phyloP scores from a whole-genome alignment of 2,113 vertebrate species.

The Xenus cinereus region DNA sequence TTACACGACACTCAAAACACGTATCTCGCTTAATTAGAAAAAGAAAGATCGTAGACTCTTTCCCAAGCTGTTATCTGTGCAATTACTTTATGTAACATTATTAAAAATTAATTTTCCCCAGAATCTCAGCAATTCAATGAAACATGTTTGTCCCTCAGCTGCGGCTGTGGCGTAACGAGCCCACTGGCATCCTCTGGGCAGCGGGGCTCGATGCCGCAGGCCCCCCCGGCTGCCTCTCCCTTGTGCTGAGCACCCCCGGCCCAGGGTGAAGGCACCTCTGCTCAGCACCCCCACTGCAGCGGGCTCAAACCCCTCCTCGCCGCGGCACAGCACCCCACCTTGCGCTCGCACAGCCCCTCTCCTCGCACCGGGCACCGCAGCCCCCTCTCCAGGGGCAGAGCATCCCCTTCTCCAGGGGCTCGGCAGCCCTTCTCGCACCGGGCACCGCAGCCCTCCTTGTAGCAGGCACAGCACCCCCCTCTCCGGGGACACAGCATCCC shows the following conservation, averaged over 20 bases:
- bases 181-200: neutral
- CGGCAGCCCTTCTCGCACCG: neutral
- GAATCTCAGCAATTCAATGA: neutral
- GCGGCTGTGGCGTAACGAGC: neutral
- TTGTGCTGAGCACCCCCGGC: neutral
- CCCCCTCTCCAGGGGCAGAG: neutral
- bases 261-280: neutral
- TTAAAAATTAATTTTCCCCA: slow-evolving; percentile 60
- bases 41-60: slow-evolving; percentile 9
- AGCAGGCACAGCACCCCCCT: neutral
- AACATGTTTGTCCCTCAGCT: neutral
- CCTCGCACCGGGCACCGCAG: neutral
- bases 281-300: neutral
- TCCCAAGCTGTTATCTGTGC: slow-evolving; percentile 34
- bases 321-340: neutral
- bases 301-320: neutral
- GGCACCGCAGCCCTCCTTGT: neutral
- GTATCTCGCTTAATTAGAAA: slow-evolving; percentile 24
- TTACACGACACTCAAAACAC: neutral
- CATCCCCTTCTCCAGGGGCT: neutral
- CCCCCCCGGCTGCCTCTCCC: neutral
- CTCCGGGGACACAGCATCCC: neutral
- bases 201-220: neutral
- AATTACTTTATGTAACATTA: slow-evolving; percentile 62
- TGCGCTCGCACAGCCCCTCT: neutral